phyloP scores from a whole-genome alignment of 1,140 invertebrate species.

The Drosophila pachea region DNA sequence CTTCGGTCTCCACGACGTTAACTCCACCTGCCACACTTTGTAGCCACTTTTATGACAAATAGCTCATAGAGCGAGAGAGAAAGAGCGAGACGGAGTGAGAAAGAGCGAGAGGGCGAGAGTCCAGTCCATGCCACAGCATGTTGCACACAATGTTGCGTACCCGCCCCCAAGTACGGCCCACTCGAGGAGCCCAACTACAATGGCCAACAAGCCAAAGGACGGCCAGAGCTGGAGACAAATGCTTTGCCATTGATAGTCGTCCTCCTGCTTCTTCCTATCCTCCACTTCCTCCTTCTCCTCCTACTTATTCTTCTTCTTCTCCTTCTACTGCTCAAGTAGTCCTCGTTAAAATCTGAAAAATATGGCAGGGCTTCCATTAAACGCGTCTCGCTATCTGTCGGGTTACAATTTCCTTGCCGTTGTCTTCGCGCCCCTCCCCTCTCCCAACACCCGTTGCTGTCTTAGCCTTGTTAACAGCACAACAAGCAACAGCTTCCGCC shows the following conservation, averaged over 20 bases:
- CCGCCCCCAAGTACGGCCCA: conserved; percentile 36
- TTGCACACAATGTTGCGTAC: conserved; percentile 52
- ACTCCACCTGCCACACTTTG: conserved; percentile 55
- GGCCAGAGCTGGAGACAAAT: conserved; percentile 49
- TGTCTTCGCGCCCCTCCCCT: conserved; percentile 4
- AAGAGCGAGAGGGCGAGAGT: conserved; percentile 1
- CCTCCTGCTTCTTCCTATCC: conserved; percentile 14
- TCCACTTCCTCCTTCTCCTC: conserved; percentile 18
- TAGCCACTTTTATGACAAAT: conserved; percentile 75
- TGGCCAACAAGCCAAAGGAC: conserved; percentile 21
- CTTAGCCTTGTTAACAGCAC: conserved; percentile 65
- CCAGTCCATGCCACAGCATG: conserved; percentile 8
- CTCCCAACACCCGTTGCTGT: conserved; percentile 1
- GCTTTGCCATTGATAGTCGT: conserved; percentile 52
- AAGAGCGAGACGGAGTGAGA: not conserved
- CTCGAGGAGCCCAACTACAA: conserved; percentile 26
- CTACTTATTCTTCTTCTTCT: conserved; percentile 1
- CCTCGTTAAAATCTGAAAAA: conserved; percentile 74
- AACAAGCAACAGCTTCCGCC: conserved; percentile 49
- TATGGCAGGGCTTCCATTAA: conserved; percentile 69
- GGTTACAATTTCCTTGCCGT: conserved; percentile 62
- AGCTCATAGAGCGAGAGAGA: not conserved
- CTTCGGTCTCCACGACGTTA: too few species aligned
- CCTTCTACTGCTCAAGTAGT: conserved; percentile 15
- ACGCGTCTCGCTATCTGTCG: conserved; percentile 58